These are phyloP conservation scores for Musca domestica DNA, from an alignment of 1,140 invertebrate genomes.

Conservation along the genomic window DNA sequence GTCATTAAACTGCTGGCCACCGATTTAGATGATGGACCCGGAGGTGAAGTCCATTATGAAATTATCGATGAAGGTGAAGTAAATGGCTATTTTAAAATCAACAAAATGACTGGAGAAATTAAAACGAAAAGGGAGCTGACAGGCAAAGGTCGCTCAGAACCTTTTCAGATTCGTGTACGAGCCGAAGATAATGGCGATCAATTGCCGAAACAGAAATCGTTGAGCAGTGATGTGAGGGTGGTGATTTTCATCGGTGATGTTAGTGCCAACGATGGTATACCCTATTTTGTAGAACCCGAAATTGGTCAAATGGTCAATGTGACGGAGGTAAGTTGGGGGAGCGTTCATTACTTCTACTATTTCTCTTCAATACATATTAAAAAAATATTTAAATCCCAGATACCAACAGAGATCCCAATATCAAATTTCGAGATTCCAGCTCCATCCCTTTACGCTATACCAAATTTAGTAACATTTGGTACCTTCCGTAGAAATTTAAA, in stretches of 20 bases:
- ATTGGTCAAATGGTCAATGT: constrained; percentile 69
- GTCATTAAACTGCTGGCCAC: constrained; percentile 74
- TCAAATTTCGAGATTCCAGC: too few relatives aligned
- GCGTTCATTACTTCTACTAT: too few relatives aligned
- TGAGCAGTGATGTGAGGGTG: constrained; percentile 65
- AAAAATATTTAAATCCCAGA: too few relatives aligned
- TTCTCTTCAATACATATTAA: too few relatives aligned
- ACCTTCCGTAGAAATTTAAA: too few relatives aligned
- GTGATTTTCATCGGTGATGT: constrained; percentile 76
- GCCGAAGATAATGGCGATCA: constrained; percentile 71
- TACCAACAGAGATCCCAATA: too few relatives aligned
- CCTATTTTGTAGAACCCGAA: constrained; percentile 69
- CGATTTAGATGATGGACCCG: constrained; percentile 73
- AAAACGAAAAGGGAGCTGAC: constrained; percentile 65
- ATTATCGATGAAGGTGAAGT: constrained; percentile 71
- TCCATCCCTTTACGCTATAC: too few relatives aligned
- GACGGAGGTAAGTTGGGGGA: constrained; percentile 63
- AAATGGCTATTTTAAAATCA: constrained; percentile 67
- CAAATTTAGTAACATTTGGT: too few relatives aligned
- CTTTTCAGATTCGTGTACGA: constrained; percentile 67
- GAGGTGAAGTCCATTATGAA: constrained; percentile 67
- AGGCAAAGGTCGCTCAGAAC: constrained; percentile 73
- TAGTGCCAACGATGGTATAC: constrained; percentile 79
- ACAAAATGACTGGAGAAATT: constrained; percentile 68
- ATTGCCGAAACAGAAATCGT: constrained; percentile 49